phyloP scores from a whole-genome alignment of 2,888 invertebrate genomes.

The Blomia tropicalis region DNA sequence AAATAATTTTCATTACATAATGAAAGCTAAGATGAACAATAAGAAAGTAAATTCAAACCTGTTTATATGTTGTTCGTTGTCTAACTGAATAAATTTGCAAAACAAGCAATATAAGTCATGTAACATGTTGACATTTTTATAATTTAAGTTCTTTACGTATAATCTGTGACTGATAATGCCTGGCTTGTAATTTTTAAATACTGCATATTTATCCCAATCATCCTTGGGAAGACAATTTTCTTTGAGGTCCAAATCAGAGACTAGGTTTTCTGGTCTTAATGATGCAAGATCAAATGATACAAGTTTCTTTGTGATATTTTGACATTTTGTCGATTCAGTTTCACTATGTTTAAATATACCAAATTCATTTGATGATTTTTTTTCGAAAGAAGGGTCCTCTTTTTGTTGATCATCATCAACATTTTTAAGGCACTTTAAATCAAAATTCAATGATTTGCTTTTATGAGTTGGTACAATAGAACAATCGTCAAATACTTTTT shows the following conservation, averaged over 20 bases:
- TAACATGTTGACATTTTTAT: no score
- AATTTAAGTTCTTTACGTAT: constrained; percentile 78
- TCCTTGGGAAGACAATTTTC: constrained; percentile 29
- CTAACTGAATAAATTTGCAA: constrained; percentile 18
- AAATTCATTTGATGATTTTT: neutral
- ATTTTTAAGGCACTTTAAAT: no score
- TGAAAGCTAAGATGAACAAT: neutral
- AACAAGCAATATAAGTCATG: constrained; percentile 33
- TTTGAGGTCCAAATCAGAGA: constrained; percentile 12
- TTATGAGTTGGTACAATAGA: no score
- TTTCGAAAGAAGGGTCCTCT: neutral
- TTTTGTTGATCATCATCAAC: neutral
- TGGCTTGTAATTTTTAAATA: constrained; percentile 68
- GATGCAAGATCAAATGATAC: neutral
- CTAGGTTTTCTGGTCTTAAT: neutral
- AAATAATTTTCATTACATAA: constrained; percentile 40
- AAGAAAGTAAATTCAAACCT: neutral
- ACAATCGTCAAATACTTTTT: neutral
- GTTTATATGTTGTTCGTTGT: neutral
- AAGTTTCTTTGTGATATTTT: no score
- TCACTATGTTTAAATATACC: neutral
- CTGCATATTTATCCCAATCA: constrained; percentile 52
- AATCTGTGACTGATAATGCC: constrained; percentile 60
- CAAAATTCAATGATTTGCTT: no score
- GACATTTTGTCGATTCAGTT: no score